phyloP scores from a whole-genome alignment of 2,888 invertebrate genomes.

The Yponomeuta sedellus region DNA sequence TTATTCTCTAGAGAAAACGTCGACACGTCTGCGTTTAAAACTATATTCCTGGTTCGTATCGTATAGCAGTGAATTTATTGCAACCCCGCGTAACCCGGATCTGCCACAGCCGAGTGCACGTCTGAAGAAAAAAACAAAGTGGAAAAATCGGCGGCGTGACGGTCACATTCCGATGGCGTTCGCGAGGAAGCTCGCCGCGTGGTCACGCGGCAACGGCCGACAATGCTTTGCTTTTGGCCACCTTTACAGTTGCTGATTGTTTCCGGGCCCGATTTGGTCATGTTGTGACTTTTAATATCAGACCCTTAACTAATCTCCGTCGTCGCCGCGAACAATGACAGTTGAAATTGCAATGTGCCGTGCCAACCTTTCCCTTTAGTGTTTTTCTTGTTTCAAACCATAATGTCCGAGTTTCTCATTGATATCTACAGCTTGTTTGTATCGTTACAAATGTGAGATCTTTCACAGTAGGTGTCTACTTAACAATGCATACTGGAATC shows the following conservation, averaged over 20 bases:
- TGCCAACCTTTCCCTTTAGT: background rate
- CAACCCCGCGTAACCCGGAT: constrained; percentile 34
- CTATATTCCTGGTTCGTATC: constrained; percentile 17
- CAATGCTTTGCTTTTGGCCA: background rate
- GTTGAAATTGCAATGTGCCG: background rate
- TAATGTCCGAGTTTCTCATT: background rate
- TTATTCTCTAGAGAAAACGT: constrained; percentile 37
- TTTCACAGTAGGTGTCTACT: constrained; percentile 28
- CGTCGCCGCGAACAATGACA: background rate
- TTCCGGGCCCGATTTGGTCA: background rate
- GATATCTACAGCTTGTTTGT: background rate
- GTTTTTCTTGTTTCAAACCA: background rate
- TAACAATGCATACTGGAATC: constrained; percentile 65
- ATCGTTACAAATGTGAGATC: background rate
- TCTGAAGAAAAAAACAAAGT: constrained; percentile 36
- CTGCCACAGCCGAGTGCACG: constrained; percentile 28
- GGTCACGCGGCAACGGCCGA: background rate
- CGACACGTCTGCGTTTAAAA: constrained; percentile 24
- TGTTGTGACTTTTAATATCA: background rate
- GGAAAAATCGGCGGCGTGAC: constrained; percentile 32
- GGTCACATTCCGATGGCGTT: constrained; percentile 35
- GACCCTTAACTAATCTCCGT: background rate
- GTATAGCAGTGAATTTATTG: constrained; percentile 10
- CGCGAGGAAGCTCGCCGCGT: constrained; percentile 33
- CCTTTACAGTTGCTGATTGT: background rate